phyloP scores from a whole-genome alignment of 1,140 invertebrate species.

The Maniola jurtina region DNA sequence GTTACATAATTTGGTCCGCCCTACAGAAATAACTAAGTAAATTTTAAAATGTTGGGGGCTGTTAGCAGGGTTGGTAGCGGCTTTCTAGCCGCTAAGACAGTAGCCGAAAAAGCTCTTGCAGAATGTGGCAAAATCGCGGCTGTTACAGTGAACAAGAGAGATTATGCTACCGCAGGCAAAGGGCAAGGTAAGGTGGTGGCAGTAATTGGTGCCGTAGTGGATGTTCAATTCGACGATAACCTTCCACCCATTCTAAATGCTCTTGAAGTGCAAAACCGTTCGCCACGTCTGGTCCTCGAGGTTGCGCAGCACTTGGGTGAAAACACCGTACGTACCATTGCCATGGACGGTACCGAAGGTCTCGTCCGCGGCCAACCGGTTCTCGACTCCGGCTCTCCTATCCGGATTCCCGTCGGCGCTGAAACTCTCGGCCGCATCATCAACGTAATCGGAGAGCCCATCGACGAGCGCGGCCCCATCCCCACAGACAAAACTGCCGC shows the following conservation, averaged over 20 bases:
- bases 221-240: constrained; percentile 99
- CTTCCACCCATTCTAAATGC: constrained; percentile 99
- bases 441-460: constrained; percentile 96
- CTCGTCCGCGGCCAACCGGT: constrained; percentile 87
- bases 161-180: constrained; percentile 68
- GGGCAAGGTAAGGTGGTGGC: constrained; percentile 90
- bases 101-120: constrained; percentile 64
- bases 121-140: constrained; percentile 69
- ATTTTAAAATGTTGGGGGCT: constrained; percentile 70
- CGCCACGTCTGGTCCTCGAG: constrained; percentile 87
- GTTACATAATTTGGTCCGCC: constrained; percentile 66
- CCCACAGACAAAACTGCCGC: constrained; percentile 91
- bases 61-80: constrained; percentile 73
- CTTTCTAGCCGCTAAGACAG: constrained; percentile 68
- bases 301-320: constrained; percentile 94
- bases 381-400: constrained; percentile 87
- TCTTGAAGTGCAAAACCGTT: constrained; percentile 88
- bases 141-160: constrained; percentile 60
- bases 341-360: constrained; percentile 94
- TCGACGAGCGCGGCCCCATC: constrained; percentile 98
- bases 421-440: constrained; percentile 91
- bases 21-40: constrained; percentile 25
- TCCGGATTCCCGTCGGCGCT: constrained; percentile 90
- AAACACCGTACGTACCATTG: constrained; percentile 90
- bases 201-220: constrained; percentile 99